These are phyloP conservation scores for Tiliacea citrago DNA, from an alignment of 2,888 invertebrate species.

Conservation along the genomic window DNA sequence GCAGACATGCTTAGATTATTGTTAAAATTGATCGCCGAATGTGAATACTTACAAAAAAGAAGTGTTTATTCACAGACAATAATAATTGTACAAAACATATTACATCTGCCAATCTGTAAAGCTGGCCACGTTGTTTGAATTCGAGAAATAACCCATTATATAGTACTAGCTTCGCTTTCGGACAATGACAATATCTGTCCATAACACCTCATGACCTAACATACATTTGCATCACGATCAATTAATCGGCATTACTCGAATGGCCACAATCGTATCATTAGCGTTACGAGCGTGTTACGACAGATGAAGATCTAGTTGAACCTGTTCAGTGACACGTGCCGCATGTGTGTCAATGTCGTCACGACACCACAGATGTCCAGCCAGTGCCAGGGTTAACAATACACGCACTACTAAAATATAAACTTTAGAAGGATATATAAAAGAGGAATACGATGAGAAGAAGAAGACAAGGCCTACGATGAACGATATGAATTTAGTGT, in stretches of 20 bases:
- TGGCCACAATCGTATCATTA: constrained; percentile 51
- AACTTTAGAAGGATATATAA: background rate
- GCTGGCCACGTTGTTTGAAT: background rate
- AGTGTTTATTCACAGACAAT: no score
- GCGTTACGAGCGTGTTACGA: constrained; percentile 54
- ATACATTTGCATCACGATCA: constrained; percentile 50
- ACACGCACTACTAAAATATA: background rate
- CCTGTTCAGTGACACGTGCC: constrained; percentile 53
- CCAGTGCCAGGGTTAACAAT: constrained; percentile 56
- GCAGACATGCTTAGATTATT: no score
- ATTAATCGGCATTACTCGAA: constrained; percentile 56
- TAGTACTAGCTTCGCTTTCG: background rate
- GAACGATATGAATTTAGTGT: background rate
- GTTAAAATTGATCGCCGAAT: no score
- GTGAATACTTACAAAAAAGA: no score
- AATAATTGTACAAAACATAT: no score
- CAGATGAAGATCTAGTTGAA: constrained; percentile 63
- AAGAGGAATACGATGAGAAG: background rate
- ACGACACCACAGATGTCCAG: constrained; percentile 42
- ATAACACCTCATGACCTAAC: constrained; percentile 30
- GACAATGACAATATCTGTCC: background rate
- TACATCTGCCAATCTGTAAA: no score
- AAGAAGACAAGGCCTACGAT: background rate
- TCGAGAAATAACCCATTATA: background rate
- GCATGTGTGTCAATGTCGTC: constrained; percentile 74